A percentile compares a stretch with the other conserved stretches of the same genome.
Conservation (phyloP, 2,113 vertebrate genomes). For the Anthoscopus minutus region DNA sequence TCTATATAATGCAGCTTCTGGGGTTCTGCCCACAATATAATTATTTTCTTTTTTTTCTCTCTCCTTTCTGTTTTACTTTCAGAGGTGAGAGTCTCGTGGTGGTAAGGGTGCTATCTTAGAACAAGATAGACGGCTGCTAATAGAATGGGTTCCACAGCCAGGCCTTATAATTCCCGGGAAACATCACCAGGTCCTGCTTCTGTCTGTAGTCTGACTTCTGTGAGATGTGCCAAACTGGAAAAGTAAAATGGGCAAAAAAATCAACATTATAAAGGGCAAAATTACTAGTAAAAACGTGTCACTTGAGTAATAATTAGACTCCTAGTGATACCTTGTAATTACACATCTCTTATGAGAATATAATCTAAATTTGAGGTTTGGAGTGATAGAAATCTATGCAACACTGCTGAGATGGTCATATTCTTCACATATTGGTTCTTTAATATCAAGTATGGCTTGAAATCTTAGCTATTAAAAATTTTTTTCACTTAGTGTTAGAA, state of each 20-base stretch:
- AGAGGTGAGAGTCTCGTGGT: background rate
- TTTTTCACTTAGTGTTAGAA: background rate
- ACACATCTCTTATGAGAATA: background rate
- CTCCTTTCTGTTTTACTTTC: background rate
- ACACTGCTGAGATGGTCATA: background rate
- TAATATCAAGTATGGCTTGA: background rate
- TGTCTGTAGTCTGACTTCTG: background rate
- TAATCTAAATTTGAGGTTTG: background rate
- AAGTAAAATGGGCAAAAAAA: background rate
- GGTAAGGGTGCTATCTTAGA: background rate
- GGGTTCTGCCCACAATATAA: background rate
- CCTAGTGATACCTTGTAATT: background rate
- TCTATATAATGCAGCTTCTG: background rate
- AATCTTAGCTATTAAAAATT: background rate
- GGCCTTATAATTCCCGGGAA: background rate
- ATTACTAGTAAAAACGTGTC: background rate
- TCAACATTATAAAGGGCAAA: background rate
- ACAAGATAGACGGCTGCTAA: background rate
- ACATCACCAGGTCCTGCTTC: background rate
- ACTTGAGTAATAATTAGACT: background rate
- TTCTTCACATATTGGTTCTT: background rate
- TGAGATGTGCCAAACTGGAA: background rate
- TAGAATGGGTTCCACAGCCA: background rate
- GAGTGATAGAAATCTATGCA: background rate
- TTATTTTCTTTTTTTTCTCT: rapidly evolving